These are phyloP conservation scores for Heliconius congener DNA, from an alignment of 1,140 invertebrate species.

Conservation along the genomic window DNA sequence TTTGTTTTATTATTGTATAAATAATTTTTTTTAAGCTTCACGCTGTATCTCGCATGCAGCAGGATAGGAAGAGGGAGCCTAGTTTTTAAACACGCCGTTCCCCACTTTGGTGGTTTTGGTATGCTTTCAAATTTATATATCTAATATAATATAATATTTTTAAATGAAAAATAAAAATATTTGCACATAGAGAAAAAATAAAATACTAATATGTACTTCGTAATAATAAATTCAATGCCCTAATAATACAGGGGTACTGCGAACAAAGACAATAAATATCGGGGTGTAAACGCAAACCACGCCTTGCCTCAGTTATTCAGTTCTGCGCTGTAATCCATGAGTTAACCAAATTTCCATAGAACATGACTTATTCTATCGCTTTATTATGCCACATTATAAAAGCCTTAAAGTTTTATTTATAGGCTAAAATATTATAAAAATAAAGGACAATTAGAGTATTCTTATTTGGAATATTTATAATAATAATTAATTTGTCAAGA, in stretches of 20 bases:
- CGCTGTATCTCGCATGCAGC: too few species aligned
- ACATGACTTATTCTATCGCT: background rate
- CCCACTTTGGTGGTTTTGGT: too few species aligned
- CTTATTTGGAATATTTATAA: background rate
- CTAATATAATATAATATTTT: too few species aligned
- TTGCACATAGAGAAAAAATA: background rate
- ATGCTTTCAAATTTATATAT: too few species aligned
- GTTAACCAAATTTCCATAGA: slow-evolving; percentile 5
- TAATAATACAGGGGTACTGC: slow-evolving; percentile 20
- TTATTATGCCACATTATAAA: background rate
- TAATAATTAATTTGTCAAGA: too few species aligned
- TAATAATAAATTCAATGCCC: slow-evolving; percentile 26
- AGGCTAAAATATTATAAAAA: background rate
- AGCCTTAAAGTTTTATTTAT: background rate
- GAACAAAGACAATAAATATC: slow-evolving; percentile 38
- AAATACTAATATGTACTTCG: background rate
- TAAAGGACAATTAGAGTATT: background rate
- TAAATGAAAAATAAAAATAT: background rate
- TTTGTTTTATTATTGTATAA: too few species aligned
- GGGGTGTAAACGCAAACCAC: slow-evolving; percentile 30
- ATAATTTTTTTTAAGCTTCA: too few species aligned
- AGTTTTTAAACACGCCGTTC: too few species aligned
- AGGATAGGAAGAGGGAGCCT: too few species aligned
- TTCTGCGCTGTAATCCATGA: slow-evolving; percentile 6
- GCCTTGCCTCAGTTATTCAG: slow-evolving; percentile 6